Base-by-base conservation (phyloP, 2,113 vertebrate genomes). In the Chlamydotis undulata region DNA sequence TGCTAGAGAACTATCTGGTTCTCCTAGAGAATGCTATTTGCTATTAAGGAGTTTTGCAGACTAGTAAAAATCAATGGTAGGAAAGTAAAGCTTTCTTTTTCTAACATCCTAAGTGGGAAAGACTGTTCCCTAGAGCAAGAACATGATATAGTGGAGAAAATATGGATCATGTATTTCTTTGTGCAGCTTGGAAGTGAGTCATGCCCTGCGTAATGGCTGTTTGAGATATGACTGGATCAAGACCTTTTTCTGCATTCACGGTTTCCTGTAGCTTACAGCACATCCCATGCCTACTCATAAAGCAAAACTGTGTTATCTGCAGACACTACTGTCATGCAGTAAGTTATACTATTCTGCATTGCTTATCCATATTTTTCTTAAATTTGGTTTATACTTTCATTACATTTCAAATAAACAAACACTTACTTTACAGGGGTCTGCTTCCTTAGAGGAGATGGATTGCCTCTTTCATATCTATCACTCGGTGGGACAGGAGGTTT, bases 401-500 rank as follows among this genome's bases (percentile, higher is more conserved):
- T 47, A 49, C 50, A 71, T 82, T 70, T 56, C 33, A 56, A 3
- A 68, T 37, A 85, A 68, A 85, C 23, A 49, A 74, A n/a, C 86
- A 92, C 97, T 96, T 92, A 97, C 97, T 96, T 97, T 10, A 35
- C 65, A 67, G 91, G 91, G 23, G 65, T 83, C 26, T 78, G 98
- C 93, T 98, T 98, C 94, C 97, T 98, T 26, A 95, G 88, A 12
- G 96, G 56, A 41, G 94, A 11, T 9, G 97, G 96, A 53, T 93
- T 98, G 19, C 95, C 98, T 96, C 98, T 98, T 50, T 97, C 98
- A 1, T 95, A 96, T 52, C 97, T 97, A 18, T 98, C 98, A 0
- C 83, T 71, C n/a, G 98, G 91, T 10, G 98, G 98, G 13, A 98
- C 56, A 7, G 98, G 98, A 95, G 98, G 98, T 90, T 99, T 99